Evolutionary conservation across 2,888 invertebrate genomes (phyloP).

Genomic region (Caenorhabditis parvicauda): DNA sequence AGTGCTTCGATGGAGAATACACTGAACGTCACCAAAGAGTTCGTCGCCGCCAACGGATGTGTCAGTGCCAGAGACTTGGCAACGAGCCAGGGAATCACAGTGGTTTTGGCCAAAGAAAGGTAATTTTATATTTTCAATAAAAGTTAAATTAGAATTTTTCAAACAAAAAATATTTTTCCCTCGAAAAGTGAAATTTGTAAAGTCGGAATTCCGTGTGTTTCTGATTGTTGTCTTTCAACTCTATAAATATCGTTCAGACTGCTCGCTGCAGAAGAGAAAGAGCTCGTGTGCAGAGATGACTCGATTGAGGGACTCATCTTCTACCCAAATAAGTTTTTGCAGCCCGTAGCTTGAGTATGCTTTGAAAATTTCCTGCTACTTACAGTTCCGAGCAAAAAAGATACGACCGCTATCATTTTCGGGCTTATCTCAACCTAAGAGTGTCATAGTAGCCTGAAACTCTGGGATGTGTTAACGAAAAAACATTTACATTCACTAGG

Average conservation of each 20-base stretch:
- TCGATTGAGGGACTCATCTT: constrained; percentile 90
- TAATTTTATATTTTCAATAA: constrained; percentile 30
- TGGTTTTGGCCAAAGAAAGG: constrained; percentile 83
- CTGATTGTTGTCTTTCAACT: background rate
- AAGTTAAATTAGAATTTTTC: background rate
- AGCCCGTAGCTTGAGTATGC: background rate
- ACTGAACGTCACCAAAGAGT: constrained; percentile 63
- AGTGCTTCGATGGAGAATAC: constrained; percentile 68
- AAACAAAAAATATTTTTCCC: constrained; percentile 1
- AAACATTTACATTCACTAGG: too few species aligned
- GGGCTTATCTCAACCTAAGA: too few species aligned
- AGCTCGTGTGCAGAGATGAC: constrained; percentile 88
- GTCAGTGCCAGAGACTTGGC: constrained; percentile 80
- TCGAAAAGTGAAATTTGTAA: background rate
- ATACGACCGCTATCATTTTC: too few species aligned
- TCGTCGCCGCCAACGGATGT: constrained; percentile 69
- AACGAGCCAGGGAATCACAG: constrained; percentile 78
- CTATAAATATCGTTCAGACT: constrained; percentile 68
- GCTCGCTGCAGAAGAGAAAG: constrained; percentile 80
- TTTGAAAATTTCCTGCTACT: too few species aligned
- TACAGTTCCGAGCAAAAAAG: too few species aligned
- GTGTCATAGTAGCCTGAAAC: too few species aligned
- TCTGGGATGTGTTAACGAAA: too few species aligned
- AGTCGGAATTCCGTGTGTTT: background rate
- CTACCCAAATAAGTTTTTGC: constrained; percentile 80